phyloP scores from a whole-genome alignment of 2,797 vertebrate species.

The Pteronotus mesoamericanus region DNA sequence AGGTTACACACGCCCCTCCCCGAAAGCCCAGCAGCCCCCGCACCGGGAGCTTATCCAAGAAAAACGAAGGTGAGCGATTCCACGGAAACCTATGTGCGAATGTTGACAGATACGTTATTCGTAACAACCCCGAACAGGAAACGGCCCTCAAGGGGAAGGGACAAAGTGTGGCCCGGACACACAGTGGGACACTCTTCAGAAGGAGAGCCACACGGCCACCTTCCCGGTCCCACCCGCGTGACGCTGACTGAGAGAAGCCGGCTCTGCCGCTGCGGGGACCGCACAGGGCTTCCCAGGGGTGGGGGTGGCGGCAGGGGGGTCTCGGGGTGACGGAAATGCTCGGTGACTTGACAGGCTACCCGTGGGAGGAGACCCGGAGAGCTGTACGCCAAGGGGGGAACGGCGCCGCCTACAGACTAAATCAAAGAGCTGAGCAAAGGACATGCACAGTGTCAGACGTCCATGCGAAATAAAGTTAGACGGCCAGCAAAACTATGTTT shows the following conservation, averaged over 20 bases:
- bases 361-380: background rate
- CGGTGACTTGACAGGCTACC: background rate
- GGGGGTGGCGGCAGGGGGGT: background rate
- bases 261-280: no score
- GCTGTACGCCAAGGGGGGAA: background rate
- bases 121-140: no score
- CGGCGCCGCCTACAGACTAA: background rate
- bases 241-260: background rate
- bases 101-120: background rate
- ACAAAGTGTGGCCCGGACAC: fast-evolving
- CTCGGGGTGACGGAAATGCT: no score
- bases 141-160: no score
- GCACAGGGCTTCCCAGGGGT: background rate
- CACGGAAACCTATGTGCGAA: background rate
- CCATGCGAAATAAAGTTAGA: background rate
- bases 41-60: background rate
- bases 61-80: background rate
- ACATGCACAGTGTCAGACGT: background rate
- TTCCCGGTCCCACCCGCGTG: background rate
- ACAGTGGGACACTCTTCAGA: background rate
- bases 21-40: background rate
- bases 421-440: background rate
- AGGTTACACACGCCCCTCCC: background rate
- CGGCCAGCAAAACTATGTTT: background rate
- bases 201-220: background rate